Base-by-base conservation (phyloP, 2,113 vertebrate species). In the Dunckerocampus dactyliophorus region DNA sequence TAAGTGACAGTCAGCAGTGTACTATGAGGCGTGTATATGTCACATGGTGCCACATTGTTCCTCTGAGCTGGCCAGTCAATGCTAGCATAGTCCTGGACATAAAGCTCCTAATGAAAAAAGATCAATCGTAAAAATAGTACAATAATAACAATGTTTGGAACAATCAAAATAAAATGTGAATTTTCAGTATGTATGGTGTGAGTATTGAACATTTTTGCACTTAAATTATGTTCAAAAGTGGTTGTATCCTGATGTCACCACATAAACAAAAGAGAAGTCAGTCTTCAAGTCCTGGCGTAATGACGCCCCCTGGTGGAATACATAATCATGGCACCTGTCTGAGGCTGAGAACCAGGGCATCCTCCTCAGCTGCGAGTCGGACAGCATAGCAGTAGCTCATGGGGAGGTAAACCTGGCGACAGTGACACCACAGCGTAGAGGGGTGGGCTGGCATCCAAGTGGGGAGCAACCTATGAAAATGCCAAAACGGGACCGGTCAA, bases 321-420 rank as follows among this genome's bases (percentile, higher is more conserved):
- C 2, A 0, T 22, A 16, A 47, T 10, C 47, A 13, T n/a, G 43
- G 67, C 49, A 97, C 95, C 93, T 98, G 93, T 87, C 95, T 89
- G 69, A 99, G 90, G 84, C 93, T 95, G 72, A 68, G 87, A 19
- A 98, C 68, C 2, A 98, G 89, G 0, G 88, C 70, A 1, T 98
- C 97, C 69, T 95, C 94, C 0, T 89, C 59, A 0, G 93, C 93
- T 0, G 71, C 71, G 37, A 98, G 87, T 17, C 95, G 89, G 10
- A 69, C 83, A 1, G 93, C 94, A 0, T 97, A 99, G 64, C 97
- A 98, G 85, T 93, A 99, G 84, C 95, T 95, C 97, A 99, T 99
- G 42, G 95, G 94, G 21, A 99, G 91, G 74, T 97, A 97, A 45
- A 98, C 95, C 85, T 98, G 96, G 11, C 97, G 93, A 64, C 96